Evolutionary conservation across 2,888 invertebrate genomes (phyloP), one percentile per base, ranked within the genome.

Genomic region (Cephus sareptanus): DNA sequence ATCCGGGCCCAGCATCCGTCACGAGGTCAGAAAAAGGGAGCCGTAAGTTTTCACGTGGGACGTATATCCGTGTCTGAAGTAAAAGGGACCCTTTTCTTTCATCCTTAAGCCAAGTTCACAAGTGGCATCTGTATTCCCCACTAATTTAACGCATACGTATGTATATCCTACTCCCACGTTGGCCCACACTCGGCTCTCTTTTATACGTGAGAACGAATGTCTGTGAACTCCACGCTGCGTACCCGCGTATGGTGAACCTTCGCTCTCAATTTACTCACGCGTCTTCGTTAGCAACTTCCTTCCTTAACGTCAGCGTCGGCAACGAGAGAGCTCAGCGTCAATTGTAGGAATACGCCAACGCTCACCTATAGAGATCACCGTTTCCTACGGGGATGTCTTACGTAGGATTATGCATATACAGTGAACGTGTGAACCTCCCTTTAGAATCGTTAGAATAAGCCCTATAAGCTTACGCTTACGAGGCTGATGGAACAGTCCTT

Each of bases 1-100:
- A 83, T 80, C 83, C 71, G 76, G 84, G 80, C 83, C 83, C 86
- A 79, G 85, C 85, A 40, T 71, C 75, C 75, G 34, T 33, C 73
- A 56, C 74, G 56, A 23, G 75, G 35, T 76, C 80, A 35, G 71
- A 77, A 75, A 78, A 69, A 73, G 75, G 68, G 69, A 77, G 76
- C 68, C 31, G 33, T 30, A 37, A 31, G 69, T 76, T 56, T 37
- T 76, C 79, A 75, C 74, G 73, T 80, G 69, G 73, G 74, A 75
- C 75, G 33, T 69, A 73, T 68, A 33, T 75, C 68, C 69, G 56
- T 73, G 74, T 73, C 40, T 74, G 56, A 56, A 56, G 56, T 56
- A 56, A 56, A 56, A 56, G 56, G 56, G 56, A 56, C 56, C 56
- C 56, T 56, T 56, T 56, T 56, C 56, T 56, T 56, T 56, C 56